Evolutionary conservation across 1,140 invertebrate genomes (phyloP), one percentile per base, ranked within the genome.

Genomic region (Piezodorus guildinii): DNA sequence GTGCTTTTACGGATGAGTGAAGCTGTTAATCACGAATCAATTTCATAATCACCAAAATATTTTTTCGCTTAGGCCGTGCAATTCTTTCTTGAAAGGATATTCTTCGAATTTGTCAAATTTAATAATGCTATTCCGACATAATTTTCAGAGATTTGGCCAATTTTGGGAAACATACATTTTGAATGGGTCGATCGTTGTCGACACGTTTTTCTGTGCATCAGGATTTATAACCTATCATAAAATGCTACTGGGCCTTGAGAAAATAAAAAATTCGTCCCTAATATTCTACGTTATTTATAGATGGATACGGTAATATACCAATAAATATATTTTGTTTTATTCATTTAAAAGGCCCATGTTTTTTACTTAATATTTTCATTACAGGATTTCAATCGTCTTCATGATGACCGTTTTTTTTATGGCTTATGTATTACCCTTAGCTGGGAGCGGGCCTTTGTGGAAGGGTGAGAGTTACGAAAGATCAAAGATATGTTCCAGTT

Each of bases 111-210:
- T n/a, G n/a, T n/a, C n/a, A n/a, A n/a, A n/a, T n/a, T n/a, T n/a
- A n/a, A n/a, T n/a, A n/a, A n/a, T n/a, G n/a, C n/a, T n/a, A n/a
- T n/a, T 30, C 3, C 27, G 8, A 30, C 3, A 30, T 8, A 8
- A 30, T 30, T 49, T 49, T 49, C 46, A 49, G 46, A 49, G 16
- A 49, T 49, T 49, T 49, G 46, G 46, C 8, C n/a, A 49, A 49
- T 49, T 49, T 49, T 49, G 46, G 46, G 46, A 49, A 49, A 49
- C 46, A 6, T 49, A 49, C 19, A n/a, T 49, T 19, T n/a, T 49
- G 1, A 49, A 49, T n/a, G 46, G 46, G 19, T 19, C n/a, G n/a
- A 49, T 49, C 17, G 46, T 49, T 3, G 46, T 49, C 2, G 19
- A 49, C 19, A 49, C 46, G 2, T 49, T 49, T 49, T 49, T 49